phyloP scores from a whole-genome alignment of 2,888 invertebrate species.

The Mesorhabditis sp. region DNA sequence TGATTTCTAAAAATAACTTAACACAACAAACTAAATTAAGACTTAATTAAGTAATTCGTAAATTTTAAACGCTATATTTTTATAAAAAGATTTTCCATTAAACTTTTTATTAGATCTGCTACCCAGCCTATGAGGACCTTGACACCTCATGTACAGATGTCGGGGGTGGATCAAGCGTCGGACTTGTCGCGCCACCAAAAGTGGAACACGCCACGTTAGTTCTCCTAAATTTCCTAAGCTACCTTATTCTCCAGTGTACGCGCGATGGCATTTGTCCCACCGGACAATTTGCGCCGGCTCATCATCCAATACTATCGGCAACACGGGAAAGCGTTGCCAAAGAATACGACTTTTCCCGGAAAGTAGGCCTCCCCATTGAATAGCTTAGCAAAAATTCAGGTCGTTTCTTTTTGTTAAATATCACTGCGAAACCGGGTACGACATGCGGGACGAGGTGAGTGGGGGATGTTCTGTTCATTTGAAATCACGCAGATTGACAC shows the following conservation, averaged over 20 bases:
- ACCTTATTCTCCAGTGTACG: constrained; percentile 42
- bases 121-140: constrained; percentile 50
- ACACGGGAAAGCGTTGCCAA: constrained; percentile 46
- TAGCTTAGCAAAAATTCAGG: neutral
- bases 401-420: constrained; percentile 57
- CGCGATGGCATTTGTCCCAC: constrained; percentile 57
- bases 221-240: constrained; percentile 1
- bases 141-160: constrained; percentile 55
- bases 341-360: constrained; percentile 35
- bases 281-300: constrained; percentile 52
- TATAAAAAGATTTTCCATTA: neutral
- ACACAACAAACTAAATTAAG: neutral
- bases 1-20: neutral
- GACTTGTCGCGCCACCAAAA: constrained; percentile 50
- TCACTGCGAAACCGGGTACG: constrained; percentile 55
- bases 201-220: constrained; percentile 54
- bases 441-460: constrained; percentile 52
- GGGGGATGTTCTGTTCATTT: neutral
- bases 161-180: constrained; percentile 31
- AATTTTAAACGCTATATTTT: neutral
- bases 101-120: constrained; percentile 42
- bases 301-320: constrained; percentile 56
- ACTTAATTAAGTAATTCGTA: neutral
- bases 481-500: constrained; percentile 31
- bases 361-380: constrained; percentile 9